phyloP scores from a whole-genome alignment of 2,113 vertebrate species.

The Aspiorhynchus laticeps region DNA sequence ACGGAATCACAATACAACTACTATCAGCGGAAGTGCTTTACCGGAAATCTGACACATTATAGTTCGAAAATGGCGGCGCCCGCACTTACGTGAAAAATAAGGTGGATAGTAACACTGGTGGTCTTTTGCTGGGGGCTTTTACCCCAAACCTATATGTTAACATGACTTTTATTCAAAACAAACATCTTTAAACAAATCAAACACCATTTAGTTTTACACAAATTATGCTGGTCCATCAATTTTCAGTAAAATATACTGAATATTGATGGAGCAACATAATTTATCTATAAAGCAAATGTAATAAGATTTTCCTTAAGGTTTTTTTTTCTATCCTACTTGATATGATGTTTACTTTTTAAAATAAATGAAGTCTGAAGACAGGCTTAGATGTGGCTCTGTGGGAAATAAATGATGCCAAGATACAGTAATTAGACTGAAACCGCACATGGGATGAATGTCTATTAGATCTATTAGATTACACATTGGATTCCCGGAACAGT shows the following conservation, averaged over 20 bases:
- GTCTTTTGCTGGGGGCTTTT: background rate
- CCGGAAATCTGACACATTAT: too few relatives aligned
- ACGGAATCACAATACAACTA: too few relatives aligned
- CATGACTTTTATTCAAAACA: background rate
- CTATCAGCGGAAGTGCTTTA: too few relatives aligned
- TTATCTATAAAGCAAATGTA: background rate
- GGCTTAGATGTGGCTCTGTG: background rate
- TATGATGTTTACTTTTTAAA: conserved; percentile 1
- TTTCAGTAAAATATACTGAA: background rate
- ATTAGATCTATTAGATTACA: conserved; percentile 20
- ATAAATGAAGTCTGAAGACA: background rate
- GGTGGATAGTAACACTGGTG: too few relatives aligned
- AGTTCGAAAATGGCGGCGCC: too few relatives aligned
- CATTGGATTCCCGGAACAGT: background rate
- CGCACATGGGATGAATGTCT: conserved; percentile 1
- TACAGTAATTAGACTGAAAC: conserved; percentile 10
- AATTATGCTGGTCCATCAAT: background rate
- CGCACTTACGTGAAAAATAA: too few relatives aligned
- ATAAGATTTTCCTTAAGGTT: background rate
- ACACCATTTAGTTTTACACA: background rate
- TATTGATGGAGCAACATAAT: background rate
- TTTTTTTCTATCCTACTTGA: background rate
- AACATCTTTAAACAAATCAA: too few relatives aligned
- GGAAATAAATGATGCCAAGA: background rate
- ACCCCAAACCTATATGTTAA: background rate